Evolutionary conservation across 2,113 vertebrate species (phyloP).

Genomic region (Lamprologus speciosus): DNA sequence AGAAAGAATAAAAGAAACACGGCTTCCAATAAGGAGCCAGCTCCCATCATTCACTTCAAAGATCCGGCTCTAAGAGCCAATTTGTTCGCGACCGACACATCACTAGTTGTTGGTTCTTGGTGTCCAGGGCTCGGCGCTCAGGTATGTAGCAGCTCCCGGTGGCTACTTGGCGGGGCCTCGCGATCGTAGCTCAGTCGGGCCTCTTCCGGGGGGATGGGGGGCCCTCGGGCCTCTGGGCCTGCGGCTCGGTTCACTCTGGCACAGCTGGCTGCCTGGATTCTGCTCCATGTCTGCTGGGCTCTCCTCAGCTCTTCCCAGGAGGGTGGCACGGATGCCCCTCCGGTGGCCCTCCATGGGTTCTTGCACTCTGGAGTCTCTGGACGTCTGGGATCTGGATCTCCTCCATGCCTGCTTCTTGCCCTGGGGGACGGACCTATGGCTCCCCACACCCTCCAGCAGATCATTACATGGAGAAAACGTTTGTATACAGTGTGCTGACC

Average conservation of each 20-base stretch:
- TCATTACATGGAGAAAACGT: not conserved
- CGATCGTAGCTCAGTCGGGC: not conserved
- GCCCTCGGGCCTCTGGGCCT: not conserved
- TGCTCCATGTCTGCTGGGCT: not conserved
- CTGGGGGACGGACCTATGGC: not conserved
- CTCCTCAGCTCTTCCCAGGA: not conserved
- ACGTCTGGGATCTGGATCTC: not conserved
- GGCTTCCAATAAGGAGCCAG: fast-evolving
- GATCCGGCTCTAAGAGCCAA: not conserved
- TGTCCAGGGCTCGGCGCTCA: too few species aligned
- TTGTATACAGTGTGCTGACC: fast-evolving
- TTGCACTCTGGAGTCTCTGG: not conserved
- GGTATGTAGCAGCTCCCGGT: fast-evolving
- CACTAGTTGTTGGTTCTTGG: not conserved
- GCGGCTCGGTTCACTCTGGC: not conserved
- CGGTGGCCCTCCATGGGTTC: not conserved
- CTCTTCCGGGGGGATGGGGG: not conserved
- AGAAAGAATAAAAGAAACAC: not conserved
- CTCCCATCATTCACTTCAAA: fast-evolving
- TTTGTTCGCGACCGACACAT: fast-evolving
- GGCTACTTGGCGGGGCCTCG: not conserved
- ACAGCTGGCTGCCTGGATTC: not conserved
- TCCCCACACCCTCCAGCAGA: not conserved
- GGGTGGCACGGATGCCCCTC: not conserved
- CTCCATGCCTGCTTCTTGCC: not conserved